Evolutionary conservation across 2,888 invertebrate species (phyloP), one percentile per base, ranked within the genome.

Genomic region (Leptarthrus brevirostris): DNA sequence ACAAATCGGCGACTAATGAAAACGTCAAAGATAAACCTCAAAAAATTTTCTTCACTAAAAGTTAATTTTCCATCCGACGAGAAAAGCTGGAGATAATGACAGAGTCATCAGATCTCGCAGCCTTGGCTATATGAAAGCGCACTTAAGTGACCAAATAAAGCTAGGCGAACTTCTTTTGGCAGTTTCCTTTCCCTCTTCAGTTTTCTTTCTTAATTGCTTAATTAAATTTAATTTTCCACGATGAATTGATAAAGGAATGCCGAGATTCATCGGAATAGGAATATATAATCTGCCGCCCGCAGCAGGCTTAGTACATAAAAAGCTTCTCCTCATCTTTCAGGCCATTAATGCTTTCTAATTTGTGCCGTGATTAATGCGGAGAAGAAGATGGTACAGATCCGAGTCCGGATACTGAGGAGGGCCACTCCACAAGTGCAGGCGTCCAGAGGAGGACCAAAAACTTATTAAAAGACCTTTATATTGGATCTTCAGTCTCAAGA

Each of bases 221-320:
- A 49, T 69, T 69, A 52, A 69, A 69, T 69, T 69, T 52, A 69
- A 69, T 69, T 69, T 69, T 69, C 69, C 69, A 20, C 69, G 52
- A 69, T 69, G 52, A 69, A 52, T 69, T 69, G 69, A 69, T 69
- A 69, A 52, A 69, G 8, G n/a, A 30, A 54, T 26, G 6, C 52
- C 22, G 18, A 10, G 22, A 52, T 18, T 22, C 52, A 20, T 14
- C 8, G 6, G n/a, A 52, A 52, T 6, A 18, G 69, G 69, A 52
- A 69, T 44, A 64, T 24, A 47, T 47, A 22, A 47, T 44, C 69
- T 30, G 14, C 69, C 49, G 16, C 66, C 49, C n/a, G 12, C 66
- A 47, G 26, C 66, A 47, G 66, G 18, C 69, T 14, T 18, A 20
- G 30, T 49, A 30, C 18, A 34, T 49, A 52, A 69, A 20, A 12